A percentile compares a stretch with the other conserved stretches of the same genome.
Conservation (phyloP, 2,888 invertebrate genomes). For the Aproaerema taeniolella region DNA sequence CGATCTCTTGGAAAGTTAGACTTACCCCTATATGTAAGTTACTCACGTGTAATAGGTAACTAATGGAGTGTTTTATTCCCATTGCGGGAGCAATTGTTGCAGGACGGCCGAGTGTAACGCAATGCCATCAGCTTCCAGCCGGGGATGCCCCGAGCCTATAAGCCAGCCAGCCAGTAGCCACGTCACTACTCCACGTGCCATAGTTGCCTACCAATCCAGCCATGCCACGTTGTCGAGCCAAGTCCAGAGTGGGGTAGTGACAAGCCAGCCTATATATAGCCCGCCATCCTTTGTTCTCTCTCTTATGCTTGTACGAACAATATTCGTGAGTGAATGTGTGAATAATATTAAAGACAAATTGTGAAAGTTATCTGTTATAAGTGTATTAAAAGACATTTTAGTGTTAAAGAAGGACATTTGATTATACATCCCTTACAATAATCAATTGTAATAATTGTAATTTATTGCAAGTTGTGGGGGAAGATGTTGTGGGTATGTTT, state of each 20-base stretch:
- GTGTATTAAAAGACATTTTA: too few relatives aligned
- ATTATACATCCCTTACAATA: too few relatives aligned
- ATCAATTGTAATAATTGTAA: too few relatives aligned
- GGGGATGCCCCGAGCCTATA: neutral
- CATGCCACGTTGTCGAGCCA: neutral
- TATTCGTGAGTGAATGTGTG: too few relatives aligned
- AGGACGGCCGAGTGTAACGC: slow-evolving; percentile 6
- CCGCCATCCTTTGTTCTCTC: too few relatives aligned
- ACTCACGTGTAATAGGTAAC: neutral
- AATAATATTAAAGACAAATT: too few relatives aligned
- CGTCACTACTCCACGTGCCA: too few relatives aligned
- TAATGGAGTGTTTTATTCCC: neutral
- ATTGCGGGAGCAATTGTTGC: slow-evolving; percentile 7
- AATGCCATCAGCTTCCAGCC: neutral
- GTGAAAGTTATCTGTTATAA: too few relatives aligned
- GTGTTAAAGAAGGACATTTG: too few relatives aligned
- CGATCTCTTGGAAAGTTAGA: neutral
- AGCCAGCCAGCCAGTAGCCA: neutral
- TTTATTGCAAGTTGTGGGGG: too few relatives aligned
- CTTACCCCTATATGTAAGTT: neutral
- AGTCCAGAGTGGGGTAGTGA: neutral
- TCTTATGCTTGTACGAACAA: too few relatives aligned
- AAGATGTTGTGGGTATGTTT: too few relatives aligned
- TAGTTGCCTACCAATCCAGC: neutral
- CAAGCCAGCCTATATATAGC: neutral